Evolutionary conservation across 2,113 vertebrate genomes (phyloP).

Genomic region (Trinectes maculatus): DNA sequence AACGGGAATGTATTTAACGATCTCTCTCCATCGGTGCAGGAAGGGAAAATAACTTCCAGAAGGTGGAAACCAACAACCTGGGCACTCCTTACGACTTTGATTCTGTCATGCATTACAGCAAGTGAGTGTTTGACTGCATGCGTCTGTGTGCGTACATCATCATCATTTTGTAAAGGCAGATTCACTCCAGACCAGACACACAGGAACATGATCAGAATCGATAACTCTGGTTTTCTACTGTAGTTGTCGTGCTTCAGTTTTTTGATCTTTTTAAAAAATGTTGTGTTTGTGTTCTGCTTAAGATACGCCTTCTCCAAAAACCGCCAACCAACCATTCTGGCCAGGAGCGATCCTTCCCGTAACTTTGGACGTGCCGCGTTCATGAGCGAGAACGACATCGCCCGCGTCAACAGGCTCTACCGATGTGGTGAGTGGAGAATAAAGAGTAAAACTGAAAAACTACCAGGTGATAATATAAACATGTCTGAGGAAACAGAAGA

Average conservation of each 20-base stretch:
- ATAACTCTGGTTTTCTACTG: not conserved
- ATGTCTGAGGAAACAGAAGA: not conserved
- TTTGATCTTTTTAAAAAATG: not conserved
- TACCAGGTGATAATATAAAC: not conserved
- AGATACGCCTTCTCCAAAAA: slow-evolving; percentile 61
- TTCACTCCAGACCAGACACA: not conserved
- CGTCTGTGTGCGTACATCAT: too few relatives aligned
- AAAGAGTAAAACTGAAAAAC: not conserved
- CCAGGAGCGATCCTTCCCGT: slow-evolving; percentile 1
- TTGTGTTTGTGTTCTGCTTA: not conserved
- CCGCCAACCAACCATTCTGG: slow-evolving; percentile 38
- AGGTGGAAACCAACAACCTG: slow-evolving; percentile 64
- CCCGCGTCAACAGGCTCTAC: slow-evolving; percentile 65
- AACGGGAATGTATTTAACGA: not conserved
- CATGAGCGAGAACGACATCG: slow-evolving; percentile 63
- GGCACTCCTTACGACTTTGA: slow-evolving; percentile 69
- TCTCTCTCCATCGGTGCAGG: slow-evolving; percentile 25
- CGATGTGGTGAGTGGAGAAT: slow-evolving; percentile 35
- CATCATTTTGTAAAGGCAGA: too few relatives aligned
- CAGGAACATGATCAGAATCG: not conserved
- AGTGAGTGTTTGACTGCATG: slow-evolving; percentile 45
- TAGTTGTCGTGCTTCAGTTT: too few relatives aligned
- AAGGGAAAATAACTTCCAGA: not conserved
- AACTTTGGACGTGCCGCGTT: not conserved
- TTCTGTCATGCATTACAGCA: slow-evolving; percentile 77